Conservation (phyloP, 2,113 vertebrate species). For the Pedetes capensis region DNA sequence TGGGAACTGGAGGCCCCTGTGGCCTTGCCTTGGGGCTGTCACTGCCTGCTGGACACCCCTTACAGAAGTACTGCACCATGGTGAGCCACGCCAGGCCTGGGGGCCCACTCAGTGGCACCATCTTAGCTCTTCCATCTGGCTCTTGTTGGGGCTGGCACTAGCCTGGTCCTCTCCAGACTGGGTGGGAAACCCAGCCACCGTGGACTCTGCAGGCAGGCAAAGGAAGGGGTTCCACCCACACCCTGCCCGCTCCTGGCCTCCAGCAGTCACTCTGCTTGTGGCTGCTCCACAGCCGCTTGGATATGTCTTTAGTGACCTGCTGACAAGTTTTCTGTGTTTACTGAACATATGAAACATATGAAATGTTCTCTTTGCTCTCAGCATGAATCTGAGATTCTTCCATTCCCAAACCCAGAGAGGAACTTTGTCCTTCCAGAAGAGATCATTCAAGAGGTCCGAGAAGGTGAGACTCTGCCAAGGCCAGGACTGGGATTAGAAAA, state of each 20-base stretch:
- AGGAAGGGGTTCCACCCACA: fast-evolving
- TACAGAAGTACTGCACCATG: too few relatives aligned
- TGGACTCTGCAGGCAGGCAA: fast-evolving
- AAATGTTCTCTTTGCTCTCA: constrained; percentile 77
- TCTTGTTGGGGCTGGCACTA: neutral
- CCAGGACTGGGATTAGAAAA: neutral
- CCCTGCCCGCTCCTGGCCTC: neutral
- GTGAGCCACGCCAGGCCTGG: neutral
- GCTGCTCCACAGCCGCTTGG: neutral
- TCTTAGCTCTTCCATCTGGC: neutral
- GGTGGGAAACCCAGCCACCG: neutral
- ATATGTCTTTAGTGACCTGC: neutral
- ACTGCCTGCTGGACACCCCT: neutral
- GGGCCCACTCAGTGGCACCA: neutral
- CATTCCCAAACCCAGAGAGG: constrained; percentile 96
- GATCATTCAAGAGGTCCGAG: constrained; percentile 97
- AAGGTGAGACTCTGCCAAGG: constrained; percentile 86
- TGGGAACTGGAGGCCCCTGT: neutral
- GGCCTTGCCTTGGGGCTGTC: neutral
- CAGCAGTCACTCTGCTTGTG: constrained; percentile 79
- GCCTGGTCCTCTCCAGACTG: too few relatives aligned
- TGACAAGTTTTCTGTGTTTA: neutral
- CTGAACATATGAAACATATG: neutral
- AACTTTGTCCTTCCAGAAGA: constrained; percentile 96
- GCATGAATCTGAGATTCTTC: constrained; percentile 98